Base-by-base conservation (phyloP, 2,113 vertebrate genomes). In the Myrmecophaga tridactyla region DNA sequence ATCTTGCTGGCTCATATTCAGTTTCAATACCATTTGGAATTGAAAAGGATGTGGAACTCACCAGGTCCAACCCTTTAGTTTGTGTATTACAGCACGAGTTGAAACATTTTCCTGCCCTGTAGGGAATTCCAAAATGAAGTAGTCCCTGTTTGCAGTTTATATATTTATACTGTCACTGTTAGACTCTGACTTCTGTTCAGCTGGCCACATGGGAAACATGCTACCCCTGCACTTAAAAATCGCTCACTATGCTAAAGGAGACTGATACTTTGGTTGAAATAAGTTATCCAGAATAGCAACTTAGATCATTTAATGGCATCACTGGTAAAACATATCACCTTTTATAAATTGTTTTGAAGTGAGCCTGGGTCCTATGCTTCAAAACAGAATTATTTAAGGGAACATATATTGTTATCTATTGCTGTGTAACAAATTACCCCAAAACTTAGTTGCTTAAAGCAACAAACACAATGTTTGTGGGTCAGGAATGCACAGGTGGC, bases 261-360 rank as follows among this genome's bases (percentile, higher is more conserved):
- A 27, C 8, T 20, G 41, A 9, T 43, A 12, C 43, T 46, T 15
- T 25, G 43, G 53, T 4, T 46, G 39, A 34, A 58, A 56, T 21
- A 78, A 73, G 6, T 75, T 91, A 46, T 90, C 25, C 34, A 58
- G 76, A 72, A 92, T 6, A 90, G 41, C 5, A 83, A n/a, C 36
- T 90, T 58, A 43, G 53, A 58, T 80, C 53, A 48, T 56, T 56
- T 4, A 21, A 20, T 56, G 18, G 18, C 53, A 56, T 56, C 53
- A 56, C 53, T 56, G 53, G 53, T 56, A 18, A 56, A 56, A 56
- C 56, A 48, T 25, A 87, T 31, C 18, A 69, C 41, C 60, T 90
- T 80, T 51, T 86, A 17, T 1, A 69, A 51, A 56, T 73, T 27
- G 25, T 81, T 85, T 70, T 58, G 21, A 90, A 29, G 31, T 43